Evolutionary conservation across 2,888 invertebrate species (phyloP).

Genomic region (Hypercompe scribonia): DNA sequence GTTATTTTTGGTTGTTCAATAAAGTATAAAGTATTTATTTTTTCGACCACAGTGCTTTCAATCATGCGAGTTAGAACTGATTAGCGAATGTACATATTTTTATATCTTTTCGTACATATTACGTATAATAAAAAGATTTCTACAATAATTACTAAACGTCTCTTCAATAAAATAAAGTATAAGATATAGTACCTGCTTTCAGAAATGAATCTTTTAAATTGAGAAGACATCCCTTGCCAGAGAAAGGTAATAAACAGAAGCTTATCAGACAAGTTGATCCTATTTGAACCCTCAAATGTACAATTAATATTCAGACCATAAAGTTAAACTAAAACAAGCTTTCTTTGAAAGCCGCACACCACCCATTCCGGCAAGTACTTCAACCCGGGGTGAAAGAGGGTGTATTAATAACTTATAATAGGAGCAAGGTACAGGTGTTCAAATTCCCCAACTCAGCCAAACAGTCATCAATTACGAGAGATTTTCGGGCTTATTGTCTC

Average conservation of each 20-base stretch:
- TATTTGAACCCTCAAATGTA: constrained; percentile 29
- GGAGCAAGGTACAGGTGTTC: constrained; percentile 64
- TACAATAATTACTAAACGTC: neutral
- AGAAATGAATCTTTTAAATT: neutral
- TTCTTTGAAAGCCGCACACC: constrained; percentile 14
- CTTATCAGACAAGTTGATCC: neutral
- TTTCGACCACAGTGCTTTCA: too few relatives aligned
- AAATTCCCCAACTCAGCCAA: constrained; percentile 60
- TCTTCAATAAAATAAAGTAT: neutral
- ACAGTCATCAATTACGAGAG: constrained; percentile 70
- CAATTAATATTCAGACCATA: constrained; percentile 16
- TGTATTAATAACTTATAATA: constrained; percentile 54
- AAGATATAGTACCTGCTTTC: neutral
- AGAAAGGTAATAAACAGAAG: neutral
- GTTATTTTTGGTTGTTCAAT: too few relatives aligned
- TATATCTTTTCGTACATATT: neutral
- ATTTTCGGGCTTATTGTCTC: constrained; percentile 69
- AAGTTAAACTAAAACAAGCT: constrained; percentile 17
- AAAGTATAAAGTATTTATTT: too few relatives aligned
- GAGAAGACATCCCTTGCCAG: neutral
- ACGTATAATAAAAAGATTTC: neutral
- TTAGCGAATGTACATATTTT: neutral
- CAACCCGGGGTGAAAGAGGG: constrained; percentile 31
- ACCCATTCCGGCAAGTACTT: constrained; percentile 3
- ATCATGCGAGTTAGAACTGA: too few relatives aligned